Base-by-base conservation (phyloP, 2,797 vertebrate genomes). In the Podarcis lilfordi region DNA sequence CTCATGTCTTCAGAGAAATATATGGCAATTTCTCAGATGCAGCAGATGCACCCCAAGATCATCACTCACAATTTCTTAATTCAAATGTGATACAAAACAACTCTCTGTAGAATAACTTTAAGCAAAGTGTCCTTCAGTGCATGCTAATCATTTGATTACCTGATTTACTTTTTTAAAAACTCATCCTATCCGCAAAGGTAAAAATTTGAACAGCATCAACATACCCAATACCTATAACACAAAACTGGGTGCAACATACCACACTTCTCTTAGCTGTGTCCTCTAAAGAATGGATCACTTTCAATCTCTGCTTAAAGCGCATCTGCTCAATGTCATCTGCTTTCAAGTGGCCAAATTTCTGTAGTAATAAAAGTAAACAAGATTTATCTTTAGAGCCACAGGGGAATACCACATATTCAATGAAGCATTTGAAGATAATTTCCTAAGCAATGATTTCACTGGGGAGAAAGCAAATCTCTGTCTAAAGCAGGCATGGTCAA, bases 271-370 rank as follows among this genome's bases (percentile, higher is more conserved):
- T 99, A 88, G 98, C 98, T 0, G 98, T 98, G 94, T 99, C 99
- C 95, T 99, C 99, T 95, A 99, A 96, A 1, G 98, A 98, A 97
- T 99, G 99, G 92, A 99, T 99, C 94, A 99, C 99, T 95, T 99
- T 99, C 96, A 99, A 96, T 93, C 99, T 98, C 96, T 99, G 99
- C 90, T 98, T 99, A 95, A 99, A 99, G 88, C 99, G 97, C 99
- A 99, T 99, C 97, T 99, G 99, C 91, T 99, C 99, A 7, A 99
- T 99, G 91, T 98, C 98, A 32, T 98, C 98, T 4, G 98, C 97
- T 90, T 97, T 98, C 91, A 99, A 94, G 87, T 96, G 97, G 94
- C 98, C 98, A 8, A 98, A 99, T 96, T 98, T 99, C 99, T 99
- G 93, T 23, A 92, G 35, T 82, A 6, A 90, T 55, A 89, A 93